Percentiles rank a stretch among this genome's conserved stretches.
phyloP scores from a whole-genome alignment of 1,140 invertebrate genomes.

The Ctenoplectra terminalis region DNA sequence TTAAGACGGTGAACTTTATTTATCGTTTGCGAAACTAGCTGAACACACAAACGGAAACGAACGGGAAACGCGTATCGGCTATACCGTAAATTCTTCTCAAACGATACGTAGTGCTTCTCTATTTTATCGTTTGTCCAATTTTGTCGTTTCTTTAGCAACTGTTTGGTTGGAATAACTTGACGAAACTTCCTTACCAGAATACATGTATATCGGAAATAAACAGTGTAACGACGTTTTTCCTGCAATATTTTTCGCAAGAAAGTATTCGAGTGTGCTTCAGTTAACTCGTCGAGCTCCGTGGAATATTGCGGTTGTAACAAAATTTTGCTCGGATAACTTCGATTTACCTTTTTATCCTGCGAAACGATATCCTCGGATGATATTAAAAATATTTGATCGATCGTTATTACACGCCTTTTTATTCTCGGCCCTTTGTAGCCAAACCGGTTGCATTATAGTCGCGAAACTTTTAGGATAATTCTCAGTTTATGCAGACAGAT shows the following conservation, averaged over 20 bases:
- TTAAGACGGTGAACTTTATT: slow-evolving; percentile 30
- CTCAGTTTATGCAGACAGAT: background rate
- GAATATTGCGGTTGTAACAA: background rate
- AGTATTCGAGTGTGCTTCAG: background rate
- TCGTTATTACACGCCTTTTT: background rate
- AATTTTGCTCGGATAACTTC: background rate
- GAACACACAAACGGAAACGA: background rate
- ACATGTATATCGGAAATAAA: background rate
- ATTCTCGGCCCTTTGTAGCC: background rate
- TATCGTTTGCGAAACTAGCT: slow-evolving; percentile 1
- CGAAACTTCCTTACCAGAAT: background rate
- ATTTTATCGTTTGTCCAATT: slow-evolving; percentile 5
- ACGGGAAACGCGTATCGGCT: background rate
- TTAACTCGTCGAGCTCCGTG: background rate
- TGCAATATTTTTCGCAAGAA: slow-evolving; percentile 13
- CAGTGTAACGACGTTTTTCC: background rate
- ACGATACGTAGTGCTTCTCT: background rate
- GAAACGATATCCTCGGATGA: background rate
- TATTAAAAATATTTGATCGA: background rate
- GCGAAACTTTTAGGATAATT: background rate
- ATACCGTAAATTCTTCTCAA: background rate
- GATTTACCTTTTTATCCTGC: background rate
- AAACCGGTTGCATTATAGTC: background rate
- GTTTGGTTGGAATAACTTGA: background rate
- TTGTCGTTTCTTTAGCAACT: background rate